Percentiles rank a stretch among this genome's conserved stretches.
phyloP scores from a whole-genome alignment of 2,797 vertebrate species.

The Netta rufina region DNA sequence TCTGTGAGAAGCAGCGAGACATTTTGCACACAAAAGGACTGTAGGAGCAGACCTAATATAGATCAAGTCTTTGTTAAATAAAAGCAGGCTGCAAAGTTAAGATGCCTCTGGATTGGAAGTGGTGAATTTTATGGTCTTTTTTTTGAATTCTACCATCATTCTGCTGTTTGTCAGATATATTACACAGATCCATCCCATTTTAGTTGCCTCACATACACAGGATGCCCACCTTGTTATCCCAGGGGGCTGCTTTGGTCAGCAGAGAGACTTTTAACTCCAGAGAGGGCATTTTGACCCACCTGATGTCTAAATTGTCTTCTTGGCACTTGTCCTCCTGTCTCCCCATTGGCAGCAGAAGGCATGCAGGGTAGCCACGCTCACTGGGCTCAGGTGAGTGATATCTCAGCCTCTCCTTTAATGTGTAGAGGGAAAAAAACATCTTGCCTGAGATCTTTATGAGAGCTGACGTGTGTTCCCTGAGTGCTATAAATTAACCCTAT shows the following conservation, averaged over 20 bases:
- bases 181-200: neutral
- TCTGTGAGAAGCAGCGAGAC: neutral
- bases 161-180: neutral
- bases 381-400: neutral
- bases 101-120: neutral
- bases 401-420: neutral
- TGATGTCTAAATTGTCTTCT: neutral
- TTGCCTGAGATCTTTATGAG: neutral
- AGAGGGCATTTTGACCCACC: neutral
- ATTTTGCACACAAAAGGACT: neutral
- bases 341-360: accelerated
- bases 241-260: neutral
- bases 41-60: neutral
- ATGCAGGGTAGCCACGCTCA: neutral
- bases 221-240: neutral
- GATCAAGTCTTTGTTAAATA: neutral
- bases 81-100: neutral
- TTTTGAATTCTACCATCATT: neutral
- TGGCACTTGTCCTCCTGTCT: neutral
- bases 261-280: neutral
- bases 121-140: neutral
- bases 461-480: neutral
- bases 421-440: neutral
- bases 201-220: neutral
- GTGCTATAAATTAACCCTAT: conserved; percentile 21